phyloP scores from a whole-genome alignment of 2,797 vertebrate genomes.

The Phrynocephalus vlangalii region DNA sequence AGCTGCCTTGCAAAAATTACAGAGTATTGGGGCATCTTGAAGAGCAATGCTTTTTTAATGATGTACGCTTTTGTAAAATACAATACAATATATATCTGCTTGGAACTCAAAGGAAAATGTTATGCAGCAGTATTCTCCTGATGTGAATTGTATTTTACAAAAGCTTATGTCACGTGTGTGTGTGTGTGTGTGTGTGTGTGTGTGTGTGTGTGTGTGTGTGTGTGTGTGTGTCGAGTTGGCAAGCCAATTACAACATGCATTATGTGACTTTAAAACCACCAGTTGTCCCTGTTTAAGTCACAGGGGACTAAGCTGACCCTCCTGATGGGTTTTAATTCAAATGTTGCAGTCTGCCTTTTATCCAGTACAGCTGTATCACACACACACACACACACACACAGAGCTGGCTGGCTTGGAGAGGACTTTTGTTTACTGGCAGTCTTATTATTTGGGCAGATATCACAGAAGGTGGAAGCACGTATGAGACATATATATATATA shows the following conservation, averaged over 20 bases:
- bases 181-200: background rate
- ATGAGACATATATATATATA: slow-evolving; percentile 71
- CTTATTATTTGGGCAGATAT: background rate
- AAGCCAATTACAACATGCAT: background rate
- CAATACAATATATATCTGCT: background rate
- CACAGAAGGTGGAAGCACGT: slow-evolving; percentile 37
- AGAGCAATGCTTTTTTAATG: background rate
- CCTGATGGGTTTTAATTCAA: background rate
- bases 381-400: too few relatives aligned
- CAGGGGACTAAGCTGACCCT: background rate
- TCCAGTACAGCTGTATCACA: background rate
- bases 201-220: too few relatives aligned
- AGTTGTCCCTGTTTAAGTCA: background rate
- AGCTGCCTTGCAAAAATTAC: background rate
- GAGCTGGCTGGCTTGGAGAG: background rate
- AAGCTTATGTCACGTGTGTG: too few relatives aligned
- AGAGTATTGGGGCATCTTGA: background rate
- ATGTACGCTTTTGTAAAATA: background rate
- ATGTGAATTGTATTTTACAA: too few relatives aligned
- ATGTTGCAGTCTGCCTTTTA: background rate
- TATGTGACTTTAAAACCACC: background rate
- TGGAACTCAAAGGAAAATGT: too few relatives aligned
- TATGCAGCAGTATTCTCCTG: too few relatives aligned
- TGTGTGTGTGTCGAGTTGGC: background rate
- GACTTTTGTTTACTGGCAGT: background rate